These are phyloP conservation scores for Hirtodrosophila cameraria DNA, from an alignment of 2,888 invertebrate genomes.

Conservation along the genomic window DNA sequence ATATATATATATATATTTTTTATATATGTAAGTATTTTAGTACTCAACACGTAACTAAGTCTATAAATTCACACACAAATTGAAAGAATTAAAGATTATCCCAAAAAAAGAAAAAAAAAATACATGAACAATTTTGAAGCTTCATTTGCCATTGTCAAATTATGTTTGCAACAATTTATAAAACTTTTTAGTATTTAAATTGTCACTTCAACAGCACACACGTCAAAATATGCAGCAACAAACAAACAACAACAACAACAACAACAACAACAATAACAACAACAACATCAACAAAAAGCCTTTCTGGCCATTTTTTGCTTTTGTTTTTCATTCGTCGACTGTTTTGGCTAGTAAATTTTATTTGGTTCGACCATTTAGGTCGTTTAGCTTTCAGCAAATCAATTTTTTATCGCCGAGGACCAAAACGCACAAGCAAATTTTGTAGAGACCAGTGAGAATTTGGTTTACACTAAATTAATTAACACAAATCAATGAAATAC, in stretches of 20 bases:
- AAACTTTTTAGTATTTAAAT: slow-evolving; percentile 33
- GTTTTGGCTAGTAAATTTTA: slow-evolving; percentile 45
- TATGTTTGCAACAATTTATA: slow-evolving; percentile 44
- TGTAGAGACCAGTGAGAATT: slow-evolving; percentile 3
- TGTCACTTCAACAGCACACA: slow-evolving; percentile 34
- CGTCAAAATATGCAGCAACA: slow-evolving; percentile 23
- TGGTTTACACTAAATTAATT: slow-evolving; percentile 32
- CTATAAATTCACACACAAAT: slow-evolving; percentile 14
- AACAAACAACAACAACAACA: neutral
- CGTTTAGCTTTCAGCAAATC: slow-evolving; percentile 56
- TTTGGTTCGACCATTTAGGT: slow-evolving; percentile 27
- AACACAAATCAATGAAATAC: slow-evolving; percentile 12
- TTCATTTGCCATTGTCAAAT: slow-evolving; percentile 24
- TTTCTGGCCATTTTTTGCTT: slow-evolving; percentile 1
- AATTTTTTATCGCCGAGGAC: slow-evolving; percentile 44
- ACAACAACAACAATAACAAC: slow-evolving; percentile 6
- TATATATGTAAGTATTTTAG: neutral
- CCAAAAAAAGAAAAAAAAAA: too few relatives aligned
- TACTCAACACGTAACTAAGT: neutral
- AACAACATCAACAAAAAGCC: slow-evolving; percentile 1
- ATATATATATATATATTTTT: neutral
- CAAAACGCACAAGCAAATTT: neutral
- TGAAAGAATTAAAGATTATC: slow-evolving; percentile 34
- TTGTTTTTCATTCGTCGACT: slow-evolving; percentile 17
- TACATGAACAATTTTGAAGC: slow-evolving; percentile 8